Percentiles rank a stretch among this genome's conserved stretches.
Evolutionary conservation across 2,113 vertebrate genomes (phyloP).

Genomic region (Fulica atra): DNA sequence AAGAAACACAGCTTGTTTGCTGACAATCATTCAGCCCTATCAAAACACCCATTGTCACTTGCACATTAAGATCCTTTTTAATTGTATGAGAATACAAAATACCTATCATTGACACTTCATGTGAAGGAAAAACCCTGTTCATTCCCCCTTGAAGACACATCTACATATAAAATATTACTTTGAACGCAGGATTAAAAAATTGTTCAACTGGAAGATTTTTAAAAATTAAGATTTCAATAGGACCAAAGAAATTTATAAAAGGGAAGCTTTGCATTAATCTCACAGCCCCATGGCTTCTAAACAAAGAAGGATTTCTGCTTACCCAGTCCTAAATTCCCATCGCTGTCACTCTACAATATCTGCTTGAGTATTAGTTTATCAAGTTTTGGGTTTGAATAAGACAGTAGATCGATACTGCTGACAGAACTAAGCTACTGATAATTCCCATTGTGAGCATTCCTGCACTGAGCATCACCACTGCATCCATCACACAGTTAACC

Average conservation of each 20-base stretch:
- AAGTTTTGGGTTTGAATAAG: slow-evolving; percentile 19
- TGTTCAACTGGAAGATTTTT: not conserved
- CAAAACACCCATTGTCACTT: not conserved
- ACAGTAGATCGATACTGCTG: slow-evolving; percentile 54
- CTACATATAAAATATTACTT: not conserved
- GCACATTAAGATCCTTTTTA: not conserved
- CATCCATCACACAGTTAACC: not conserved
- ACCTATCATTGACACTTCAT: not conserved
- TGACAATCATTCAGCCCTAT: not conserved
- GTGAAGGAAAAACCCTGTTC: not conserved
- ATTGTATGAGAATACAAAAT: not conserved
- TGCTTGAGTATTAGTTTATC: slow-evolving; percentile 1
- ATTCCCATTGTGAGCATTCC: not conserved
- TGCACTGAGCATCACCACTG: not conserved
- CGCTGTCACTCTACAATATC: not conserved
- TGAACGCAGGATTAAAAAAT: not conserved
- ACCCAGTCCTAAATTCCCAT: not conserved
- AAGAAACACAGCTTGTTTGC: not conserved
- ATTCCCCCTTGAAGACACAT: not conserved
- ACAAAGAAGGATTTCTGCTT: not conserved
- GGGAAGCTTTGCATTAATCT: not conserved
- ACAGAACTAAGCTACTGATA: slow-evolving; percentile 25
- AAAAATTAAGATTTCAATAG: no score
- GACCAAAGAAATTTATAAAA: no score
- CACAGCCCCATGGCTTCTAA: not conserved